Percentiles rank a stretch among this genome's conserved stretches.
Conservation (phyloP, 2,113 vertebrate species). For the Pterophyllum scalare region DNA sequence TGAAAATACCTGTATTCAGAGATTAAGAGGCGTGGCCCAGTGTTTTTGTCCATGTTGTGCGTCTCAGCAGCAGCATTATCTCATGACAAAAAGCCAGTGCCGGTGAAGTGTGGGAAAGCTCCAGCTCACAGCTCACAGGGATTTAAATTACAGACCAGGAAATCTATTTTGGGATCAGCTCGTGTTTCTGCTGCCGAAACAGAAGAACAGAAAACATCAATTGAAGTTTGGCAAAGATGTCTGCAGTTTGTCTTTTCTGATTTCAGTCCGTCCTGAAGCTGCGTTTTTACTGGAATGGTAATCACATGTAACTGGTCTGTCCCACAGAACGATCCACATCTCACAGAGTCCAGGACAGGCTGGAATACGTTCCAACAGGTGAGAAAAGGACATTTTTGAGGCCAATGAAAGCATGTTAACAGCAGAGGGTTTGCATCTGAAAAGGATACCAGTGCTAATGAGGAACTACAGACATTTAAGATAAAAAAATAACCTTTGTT, state of each 20-base stretch:
- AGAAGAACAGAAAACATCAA: background rate
- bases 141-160: background rate
- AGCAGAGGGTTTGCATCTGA: background rate
- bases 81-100: background rate
- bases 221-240: background rate
- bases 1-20: background rate
- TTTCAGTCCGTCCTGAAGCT: background rate
- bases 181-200: background rate
- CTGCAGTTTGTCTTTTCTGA: background rate
- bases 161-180: background rate
- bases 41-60: background rate
- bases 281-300: background rate
- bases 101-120: background rate
- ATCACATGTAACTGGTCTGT: background rate
- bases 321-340: background rate
- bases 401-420: background rate
- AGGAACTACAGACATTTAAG: background rate
- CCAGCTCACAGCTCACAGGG: rapidly evolving
- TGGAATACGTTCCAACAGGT: constrained; percentile 3
- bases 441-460: background rate
- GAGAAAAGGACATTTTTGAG: background rate
- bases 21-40: background rate
- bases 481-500: background rate
- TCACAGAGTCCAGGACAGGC: background rate
- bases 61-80: background rate